Evolutionary conservation across 2,888 invertebrate species (phyloP).

Genomic region (Sesia apiformis): DNA sequence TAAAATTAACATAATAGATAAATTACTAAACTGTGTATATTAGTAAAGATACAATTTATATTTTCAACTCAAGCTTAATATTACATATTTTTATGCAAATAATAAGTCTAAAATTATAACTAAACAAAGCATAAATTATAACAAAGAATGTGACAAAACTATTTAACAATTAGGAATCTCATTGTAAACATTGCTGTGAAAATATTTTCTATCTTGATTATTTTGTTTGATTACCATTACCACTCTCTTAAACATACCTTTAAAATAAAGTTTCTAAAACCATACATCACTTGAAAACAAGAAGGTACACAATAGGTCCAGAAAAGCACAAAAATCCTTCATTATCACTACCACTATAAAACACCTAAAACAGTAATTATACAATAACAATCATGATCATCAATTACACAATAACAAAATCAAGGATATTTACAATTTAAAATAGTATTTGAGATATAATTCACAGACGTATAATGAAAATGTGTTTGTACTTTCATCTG

Average conservation of each 20-base stretch:
- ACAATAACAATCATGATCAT: background rate
- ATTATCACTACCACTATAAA: conserved; percentile 22
- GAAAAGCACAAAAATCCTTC: conserved; percentile 15
- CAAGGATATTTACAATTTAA: background rate
- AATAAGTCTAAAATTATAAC: too few species aligned
- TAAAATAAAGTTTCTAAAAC: conserved; percentile 40
- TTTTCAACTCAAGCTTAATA: too few species aligned
- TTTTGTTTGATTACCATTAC: too few species aligned
- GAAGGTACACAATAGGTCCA: conserved; percentile 13
- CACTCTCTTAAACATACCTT: conserved; percentile 25
- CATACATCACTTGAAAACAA: conserved; percentile 39
- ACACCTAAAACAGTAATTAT: background rate
- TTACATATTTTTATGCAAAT: too few species aligned
- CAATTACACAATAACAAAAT: background rate
- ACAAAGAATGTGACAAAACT: too few species aligned
- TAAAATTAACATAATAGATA: too few species aligned
- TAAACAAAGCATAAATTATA: too few species aligned
- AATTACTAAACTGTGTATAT: too few species aligned
- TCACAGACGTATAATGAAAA: background rate
- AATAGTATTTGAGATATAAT: background rate
- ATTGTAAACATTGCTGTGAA: too few species aligned
- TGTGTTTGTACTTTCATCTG: conserved; percentile 7
- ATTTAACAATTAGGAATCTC: too few species aligned
- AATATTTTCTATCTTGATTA: too few species aligned
- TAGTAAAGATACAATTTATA: too few species aligned